A percentile compares a stretch with the other conserved stretches of the same genome.
Conservation (phyloP, 2,797 vertebrate species). For the Arrhamphus sclerolepis region DNA sequence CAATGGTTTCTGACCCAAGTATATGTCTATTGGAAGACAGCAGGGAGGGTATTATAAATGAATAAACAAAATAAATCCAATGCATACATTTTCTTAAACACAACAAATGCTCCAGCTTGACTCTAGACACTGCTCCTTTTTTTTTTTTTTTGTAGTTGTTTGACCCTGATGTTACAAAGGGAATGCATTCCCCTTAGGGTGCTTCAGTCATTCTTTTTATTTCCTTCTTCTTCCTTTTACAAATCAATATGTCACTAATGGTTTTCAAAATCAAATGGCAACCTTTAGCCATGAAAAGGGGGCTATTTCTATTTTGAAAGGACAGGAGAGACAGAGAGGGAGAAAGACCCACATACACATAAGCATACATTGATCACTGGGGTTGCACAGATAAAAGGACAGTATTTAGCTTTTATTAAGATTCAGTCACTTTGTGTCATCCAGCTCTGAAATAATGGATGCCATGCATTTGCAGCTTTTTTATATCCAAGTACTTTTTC, state of each 20-base stretch:
- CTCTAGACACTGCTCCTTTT: neutral
- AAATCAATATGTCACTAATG: constrained; percentile 65
- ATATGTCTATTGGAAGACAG: no score
- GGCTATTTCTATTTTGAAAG: constrained; percentile 35
- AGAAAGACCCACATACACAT: constrained; percentile 11
- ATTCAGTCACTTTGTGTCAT: constrained; percentile 18
- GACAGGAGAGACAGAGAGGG: constrained; percentile 22
- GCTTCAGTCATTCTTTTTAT: constrained; percentile 30
- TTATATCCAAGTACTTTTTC: constrained; percentile 13
- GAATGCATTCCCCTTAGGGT: constrained; percentile 29
- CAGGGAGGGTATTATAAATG: no score
- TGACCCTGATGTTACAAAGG: constrained; percentile 27
- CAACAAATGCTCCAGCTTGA: neutral
- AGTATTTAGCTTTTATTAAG: constrained; percentile 39
- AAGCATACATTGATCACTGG: constrained; percentile 32
- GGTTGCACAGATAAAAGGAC: constrained; percentile 37
- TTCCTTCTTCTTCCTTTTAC: constrained; percentile 33
- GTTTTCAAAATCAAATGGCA: constrained; percentile 63
- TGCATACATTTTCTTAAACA: constrained; percentile 2
- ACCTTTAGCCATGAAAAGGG: constrained; percentile 54
- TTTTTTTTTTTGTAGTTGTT: constrained; percentile 9
- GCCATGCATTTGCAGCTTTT: constrained; percentile 16
- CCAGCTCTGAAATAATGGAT: constrained; percentile 15
- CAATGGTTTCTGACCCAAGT: no score
- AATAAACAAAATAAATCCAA: no score